Percentiles rank a stretch among this genome's conserved stretches.
These are phyloP conservation scores for Chromobotia macracanthus DNA, from an alignment of 2,797 vertebrate species.

Conservation along the genomic window DNA sequence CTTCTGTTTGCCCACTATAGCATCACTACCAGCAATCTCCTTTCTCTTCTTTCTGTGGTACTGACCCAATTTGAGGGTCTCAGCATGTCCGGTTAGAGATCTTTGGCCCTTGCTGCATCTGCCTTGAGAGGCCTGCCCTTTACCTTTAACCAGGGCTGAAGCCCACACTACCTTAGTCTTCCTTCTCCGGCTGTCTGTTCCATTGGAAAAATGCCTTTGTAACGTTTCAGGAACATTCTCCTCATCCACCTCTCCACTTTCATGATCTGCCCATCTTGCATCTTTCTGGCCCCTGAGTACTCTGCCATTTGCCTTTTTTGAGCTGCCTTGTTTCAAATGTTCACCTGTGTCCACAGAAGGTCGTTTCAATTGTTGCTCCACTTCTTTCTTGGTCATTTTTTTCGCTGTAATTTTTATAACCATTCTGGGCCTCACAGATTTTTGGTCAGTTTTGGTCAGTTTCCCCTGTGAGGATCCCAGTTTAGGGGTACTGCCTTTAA, in stretches of 20 bases:
- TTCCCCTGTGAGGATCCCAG: conserved; percentile 52
- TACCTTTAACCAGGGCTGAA: conserved; percentile 59
- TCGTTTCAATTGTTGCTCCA: conserved; percentile 36
- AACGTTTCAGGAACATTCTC: background rate
- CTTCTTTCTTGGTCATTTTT: conserved; percentile 51
- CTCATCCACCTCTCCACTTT: background rate
- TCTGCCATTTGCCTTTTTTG: conserved; percentile 60
- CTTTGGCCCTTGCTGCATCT: conserved; percentile 57
- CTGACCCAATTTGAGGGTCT: conserved; percentile 38
- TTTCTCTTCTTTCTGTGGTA: conserved; percentile 41
- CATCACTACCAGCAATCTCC: conserved; percentile 27
- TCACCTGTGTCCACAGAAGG: conserved; percentile 38
- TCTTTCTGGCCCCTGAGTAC: conserved; percentile 34
- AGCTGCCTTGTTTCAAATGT: conserved; percentile 35
- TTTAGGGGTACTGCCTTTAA: conserved; percentile 43
- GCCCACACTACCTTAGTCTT: conserved; percentile 59
- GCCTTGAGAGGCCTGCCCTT: conserved; percentile 55
- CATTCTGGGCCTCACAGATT: conserved; percentile 61
- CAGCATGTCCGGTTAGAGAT: background rate
- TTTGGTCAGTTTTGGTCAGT: conserved; percentile 62
- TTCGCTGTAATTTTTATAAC: conserved; percentile 64
- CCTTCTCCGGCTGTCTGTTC: conserved; percentile 58
- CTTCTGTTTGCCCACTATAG: conserved; percentile 61
- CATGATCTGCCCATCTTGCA: conserved; percentile 9
- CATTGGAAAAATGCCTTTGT: background rate